A percentile compares a stretch with the other conserved stretches of the same genome.
Conservation (phyloP, 2,797 vertebrate genomes). For the Myotis findleyi region DNA sequence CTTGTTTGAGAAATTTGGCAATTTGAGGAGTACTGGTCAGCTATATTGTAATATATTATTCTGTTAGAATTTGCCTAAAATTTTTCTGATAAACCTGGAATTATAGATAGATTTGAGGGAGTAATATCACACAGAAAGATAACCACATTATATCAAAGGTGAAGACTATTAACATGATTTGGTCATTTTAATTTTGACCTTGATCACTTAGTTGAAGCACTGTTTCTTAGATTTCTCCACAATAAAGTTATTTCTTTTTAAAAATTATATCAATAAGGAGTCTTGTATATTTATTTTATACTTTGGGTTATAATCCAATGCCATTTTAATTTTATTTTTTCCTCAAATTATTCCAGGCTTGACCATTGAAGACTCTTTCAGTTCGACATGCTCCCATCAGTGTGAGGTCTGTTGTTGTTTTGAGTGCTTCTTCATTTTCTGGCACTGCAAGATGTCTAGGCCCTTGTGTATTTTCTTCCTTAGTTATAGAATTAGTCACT, state of each 20-base stretch:
- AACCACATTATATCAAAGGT: neutral
- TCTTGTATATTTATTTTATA: neutral
- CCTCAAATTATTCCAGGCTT: neutral
- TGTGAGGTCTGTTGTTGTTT: neutral
- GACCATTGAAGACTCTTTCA: neutral
- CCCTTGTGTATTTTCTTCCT: neutral
- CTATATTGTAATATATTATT: neutral
- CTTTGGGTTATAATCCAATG: neutral
- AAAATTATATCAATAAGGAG: neutral
- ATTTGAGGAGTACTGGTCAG: neutral
- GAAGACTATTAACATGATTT: neutral
- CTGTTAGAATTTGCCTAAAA: neutral
- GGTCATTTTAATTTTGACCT: neutral
- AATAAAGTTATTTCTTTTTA: neutral
- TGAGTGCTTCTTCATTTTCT: neutral
- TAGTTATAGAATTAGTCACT: neutral
- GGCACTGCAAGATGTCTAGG: neutral
- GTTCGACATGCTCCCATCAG: neutral
- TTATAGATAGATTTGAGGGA: neutral
- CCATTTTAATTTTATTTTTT: neutral
- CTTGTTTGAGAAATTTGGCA: neutral
- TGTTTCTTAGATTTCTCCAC: neutral
- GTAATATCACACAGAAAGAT: neutral
- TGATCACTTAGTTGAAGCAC: neutral
- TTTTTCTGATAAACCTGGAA: neutral